Base-by-base conservation (phyloP, 37 sponge, comb jelly and placozoan species). In the Petrosia ficiformis region DNA sequence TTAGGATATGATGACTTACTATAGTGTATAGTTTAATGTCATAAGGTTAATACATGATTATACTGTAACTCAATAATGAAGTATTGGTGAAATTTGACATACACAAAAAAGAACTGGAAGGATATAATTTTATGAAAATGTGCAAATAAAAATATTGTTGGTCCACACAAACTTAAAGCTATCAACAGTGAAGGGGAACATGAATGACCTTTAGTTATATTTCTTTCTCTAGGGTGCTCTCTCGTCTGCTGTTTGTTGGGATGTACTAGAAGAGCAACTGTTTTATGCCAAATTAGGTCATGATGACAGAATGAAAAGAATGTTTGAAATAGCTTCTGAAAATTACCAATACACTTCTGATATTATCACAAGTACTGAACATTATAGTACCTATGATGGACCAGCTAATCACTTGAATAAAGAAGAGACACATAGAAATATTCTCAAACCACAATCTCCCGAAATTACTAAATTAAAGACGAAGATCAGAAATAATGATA, bases 141-240 rank as follows among this genome's bases (percentile, higher is more conserved):
- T n/a, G n/a, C n/a, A n/a, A n/a, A n/a, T n/a, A n/a, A n/a, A n/a
- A n/a, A n/a, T n/a, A n/a, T n/a, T n/a, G n/a, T n/a, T n/a, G n/a
- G n/a, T n/a, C n/a, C n/a, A n/a, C n/a, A n/a, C n/a, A n/a, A n/a
- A n/a, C n/a, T n/a, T n/a, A n/a, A n/a, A n/a, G n/a, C n/a, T n/a
- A n/a, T n/a, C n/a, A n/a, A n/a, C n/a, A n/a, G n/a, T n/a, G n/a
- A n/a, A n/a, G n/a, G n/a, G n/a, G n/a, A n/a, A n/a, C n/a, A n/a
- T n/a, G n/a, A n/a, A n/a, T n/a, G n/a, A n/a, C n/a, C n/a, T n/a
- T n/a, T n/a, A n/a, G n/a, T n/a, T n/a, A n/a, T n/a, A n/a, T n/a
- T n/a, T n/a, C n/a, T n/a, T n/a, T n/a, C n/a, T 72, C 8, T 42
- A 91, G 92, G 92, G 92, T 5, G 38, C 86, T 11, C 67, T 91